phyloP scores from a whole-genome alignment of 2,113 vertebrate species.

The Phodopus roborovskii region DNA sequence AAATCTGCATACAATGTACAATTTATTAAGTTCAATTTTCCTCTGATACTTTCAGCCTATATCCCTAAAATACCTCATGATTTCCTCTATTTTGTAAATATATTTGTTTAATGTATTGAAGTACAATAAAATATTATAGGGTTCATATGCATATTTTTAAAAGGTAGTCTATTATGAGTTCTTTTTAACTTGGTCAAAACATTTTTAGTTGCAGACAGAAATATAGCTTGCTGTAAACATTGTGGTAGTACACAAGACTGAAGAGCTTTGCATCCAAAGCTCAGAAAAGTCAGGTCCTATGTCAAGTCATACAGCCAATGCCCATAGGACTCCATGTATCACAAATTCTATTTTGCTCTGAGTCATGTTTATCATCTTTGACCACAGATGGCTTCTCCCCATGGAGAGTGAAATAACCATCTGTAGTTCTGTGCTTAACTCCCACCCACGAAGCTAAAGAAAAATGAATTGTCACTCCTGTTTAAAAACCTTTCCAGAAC shows the following conservation, averaged over 20 bases:
- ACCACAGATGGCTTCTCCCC: slow-evolving; percentile 1
- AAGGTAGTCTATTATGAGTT: background rate
- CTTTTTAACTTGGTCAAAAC: background rate
- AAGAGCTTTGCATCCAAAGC: too few relatives aligned
- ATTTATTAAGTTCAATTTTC: background rate
- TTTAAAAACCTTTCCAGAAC: slow-evolving; percentile 27
- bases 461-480: background rate
- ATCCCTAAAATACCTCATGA: background rate
- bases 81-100: background rate
- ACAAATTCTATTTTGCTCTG: background rate
- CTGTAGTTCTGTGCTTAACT: background rate
- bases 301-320: background rate
- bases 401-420: background rate
- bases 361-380: background rate
- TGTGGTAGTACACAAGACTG: background rate
- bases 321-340: background rate
- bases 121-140: background rate
- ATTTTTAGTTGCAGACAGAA: background rate
- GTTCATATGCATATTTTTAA: background rate
- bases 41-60: background rate
- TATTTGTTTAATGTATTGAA: background rate
- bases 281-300: background rate
- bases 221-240: background rate
- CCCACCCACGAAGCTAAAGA: background rate
- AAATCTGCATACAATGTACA: background rate